These are phyloP conservation scores for Dysmachus trigonus DNA, from an alignment of 2,888 invertebrate genomes.

Conservation along the genomic window DNA sequence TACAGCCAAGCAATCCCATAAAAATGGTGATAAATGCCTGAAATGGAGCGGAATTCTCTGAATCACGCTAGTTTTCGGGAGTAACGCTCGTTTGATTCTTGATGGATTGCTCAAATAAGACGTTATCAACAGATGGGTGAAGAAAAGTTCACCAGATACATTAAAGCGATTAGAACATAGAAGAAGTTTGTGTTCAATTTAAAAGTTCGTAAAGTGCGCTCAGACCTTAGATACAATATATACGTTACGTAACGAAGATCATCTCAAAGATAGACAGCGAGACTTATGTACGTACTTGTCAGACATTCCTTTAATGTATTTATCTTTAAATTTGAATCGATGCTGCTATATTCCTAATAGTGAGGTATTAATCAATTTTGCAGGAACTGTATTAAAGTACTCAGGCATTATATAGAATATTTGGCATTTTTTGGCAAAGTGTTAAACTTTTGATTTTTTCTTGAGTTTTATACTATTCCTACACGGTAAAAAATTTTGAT, in stretches of 20 bases:
- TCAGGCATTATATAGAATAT: no score
- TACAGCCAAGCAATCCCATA: neutral
- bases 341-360: no score
- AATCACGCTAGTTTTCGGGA: neutral
- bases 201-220: neutral
- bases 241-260: neutral
- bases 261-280: neutral
- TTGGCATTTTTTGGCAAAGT: no score
- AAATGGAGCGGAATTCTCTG: neutral
- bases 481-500: no score
- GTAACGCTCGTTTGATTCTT: neutral
- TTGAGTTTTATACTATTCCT: no score
- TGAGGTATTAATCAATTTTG: no score
- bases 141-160: neutral
- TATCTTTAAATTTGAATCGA: no score
- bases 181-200: neutral
- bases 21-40: conserved; percentile 6
- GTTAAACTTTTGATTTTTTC: no score
- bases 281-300: neutral
- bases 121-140: neutral
- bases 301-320: neutral
- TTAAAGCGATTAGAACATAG: neutral
- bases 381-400: no score
- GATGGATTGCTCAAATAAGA: neutral
- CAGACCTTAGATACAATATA: neutral